Evolutionary conservation across 2,113 vertebrate species (phyloP), one percentile per base, ranked within the genome.

Genomic region (Ceuthmochares aereus): DNA sequence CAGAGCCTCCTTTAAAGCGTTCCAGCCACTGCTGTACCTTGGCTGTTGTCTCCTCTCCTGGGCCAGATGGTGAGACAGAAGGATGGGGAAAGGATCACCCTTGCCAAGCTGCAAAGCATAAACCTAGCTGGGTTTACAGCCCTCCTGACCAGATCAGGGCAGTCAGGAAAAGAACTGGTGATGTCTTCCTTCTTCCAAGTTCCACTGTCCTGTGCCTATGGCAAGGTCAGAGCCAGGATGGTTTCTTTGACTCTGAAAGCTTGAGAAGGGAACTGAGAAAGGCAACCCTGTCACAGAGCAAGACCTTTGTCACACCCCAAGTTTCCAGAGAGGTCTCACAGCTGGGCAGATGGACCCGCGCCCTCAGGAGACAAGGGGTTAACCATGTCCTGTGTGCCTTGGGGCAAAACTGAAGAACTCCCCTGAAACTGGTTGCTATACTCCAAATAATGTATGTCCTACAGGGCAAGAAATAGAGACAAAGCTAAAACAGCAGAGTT

Each of bases 401-500:
- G 1, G 52, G 87, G 60, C 68, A 84, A 67, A 93, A 78, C 22
- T 43, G 42, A 75, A 74, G 82, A 68, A 51, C 13, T 77, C 37
- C 12, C 9, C 63, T 7, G 11, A 81, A 43, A 75, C 4, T 1
- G 0, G 19, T n/a, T 2, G 2, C 56, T 76, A 20, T 40, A 49
- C 34, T 60, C 43, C 85, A 64, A 89, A 75, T 58, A 72, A 69
- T 8, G 34, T 20, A 15, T 36, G 34, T 64, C 52, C 23, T 49
- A n/a, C 36, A 60, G 40, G 56, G 76, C 69, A 87, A 93, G 83
- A 93, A 91, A 68, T 60, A 93, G 67, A 95, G 70, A 56, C 54
- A 56, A 29, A 85, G 76, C 59, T 88, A 49, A 92, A 94, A 90
- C 67, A 85, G 67, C 54, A 80, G 43, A 36, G 17, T 70, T 89